These are phyloP conservation scores for Spheniscus humboldti DNA, from an alignment of 2,797 vertebrate genomes.

Conservation along the genomic window DNA sequence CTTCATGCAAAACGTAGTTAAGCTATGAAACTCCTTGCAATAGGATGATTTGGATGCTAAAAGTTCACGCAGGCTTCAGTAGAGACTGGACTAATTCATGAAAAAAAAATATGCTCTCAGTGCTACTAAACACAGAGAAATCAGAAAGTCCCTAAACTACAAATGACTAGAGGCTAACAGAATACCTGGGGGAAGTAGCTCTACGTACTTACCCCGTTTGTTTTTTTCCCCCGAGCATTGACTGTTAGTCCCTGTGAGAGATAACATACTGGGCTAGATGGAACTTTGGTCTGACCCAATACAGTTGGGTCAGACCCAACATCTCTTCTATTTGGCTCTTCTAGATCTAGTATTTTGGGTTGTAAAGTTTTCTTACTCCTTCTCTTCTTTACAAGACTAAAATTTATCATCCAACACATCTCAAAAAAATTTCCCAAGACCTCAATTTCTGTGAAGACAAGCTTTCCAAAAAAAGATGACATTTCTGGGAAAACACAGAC, in stretches of 20 bases:
- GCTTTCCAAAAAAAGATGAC: background rate
- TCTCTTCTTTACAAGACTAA: background rate
- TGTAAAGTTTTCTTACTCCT: background rate
- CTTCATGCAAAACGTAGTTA: background rate
- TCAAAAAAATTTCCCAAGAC: background rate
- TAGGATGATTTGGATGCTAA: background rate
- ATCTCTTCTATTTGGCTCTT: background rate
- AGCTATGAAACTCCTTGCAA: background rate
- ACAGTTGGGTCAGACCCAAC: background rate
- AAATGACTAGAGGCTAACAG: background rate
- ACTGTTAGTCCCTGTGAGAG: background rate
- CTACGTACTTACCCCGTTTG: background rate
- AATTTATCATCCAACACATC: no score
- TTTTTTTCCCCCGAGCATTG: background rate
- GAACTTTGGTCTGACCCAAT: background rate
- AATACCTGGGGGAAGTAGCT: background rate
- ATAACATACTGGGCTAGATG: accelerated
- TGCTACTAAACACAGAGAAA: background rate
- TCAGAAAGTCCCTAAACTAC: background rate
- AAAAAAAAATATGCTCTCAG: background rate
- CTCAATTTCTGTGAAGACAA: background rate
- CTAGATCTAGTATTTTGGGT: background rate
- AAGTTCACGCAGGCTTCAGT: background rate
- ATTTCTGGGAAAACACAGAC: background rate
- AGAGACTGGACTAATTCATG: background rate